Base-by-base conservation (phyloP, 2,113 vertebrate genomes). In the Oxyruncus cristatus region DNA sequence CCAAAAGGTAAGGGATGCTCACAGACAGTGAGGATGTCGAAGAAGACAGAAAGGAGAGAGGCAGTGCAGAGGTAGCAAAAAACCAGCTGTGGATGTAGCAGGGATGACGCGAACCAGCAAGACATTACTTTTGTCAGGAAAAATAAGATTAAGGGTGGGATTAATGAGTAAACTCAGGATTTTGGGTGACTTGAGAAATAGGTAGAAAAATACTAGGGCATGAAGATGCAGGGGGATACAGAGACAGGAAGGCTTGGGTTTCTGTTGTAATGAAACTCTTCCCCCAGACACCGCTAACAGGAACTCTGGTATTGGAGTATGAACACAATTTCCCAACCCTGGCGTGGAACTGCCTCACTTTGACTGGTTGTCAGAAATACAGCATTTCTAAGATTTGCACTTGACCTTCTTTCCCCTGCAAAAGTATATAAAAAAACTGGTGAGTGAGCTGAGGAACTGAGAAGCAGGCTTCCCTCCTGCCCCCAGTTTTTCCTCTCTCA, bases 11-110 rank as follows among this genome's bases (percentile, higher is more conserved):
- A 61, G 8, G 21, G 73, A 65, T 8, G 9, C 35, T 42, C 47
- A 23, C 71, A 41, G 41, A 23, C 33, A 26, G 41, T 6, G 32
- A 8, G 11, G 3, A 80, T 53, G 37, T 15, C 0, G 0, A 32
- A 78, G 33, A 17, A 46, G 26, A 20, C 11, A n/a, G 44, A 92
- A 88, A 52, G 16, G 35, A 88, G 11, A 24, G 20, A 59, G 14
- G 35, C 56, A 78, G 33, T 0, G 1, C 32, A 66, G 28, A 55
- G 15, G 35, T 11, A 59, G 42, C 35, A 52, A 6, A 92, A 87
- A 8, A 78, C 18, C 56, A 87, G 35, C 28, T 33, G 14, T 15
- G 17, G 15, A 8, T 35, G n/a, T 21, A 19, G 21, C 2, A 4
- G n/a, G 55, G 42, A 24, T 20, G 35, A 87, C 52, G 28, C 0